These are phyloP conservation scores for Ictidomys tridecemlineatus DNA, from an alignment of 2,113 vertebrate species.

Conservation along the genomic window DNA sequence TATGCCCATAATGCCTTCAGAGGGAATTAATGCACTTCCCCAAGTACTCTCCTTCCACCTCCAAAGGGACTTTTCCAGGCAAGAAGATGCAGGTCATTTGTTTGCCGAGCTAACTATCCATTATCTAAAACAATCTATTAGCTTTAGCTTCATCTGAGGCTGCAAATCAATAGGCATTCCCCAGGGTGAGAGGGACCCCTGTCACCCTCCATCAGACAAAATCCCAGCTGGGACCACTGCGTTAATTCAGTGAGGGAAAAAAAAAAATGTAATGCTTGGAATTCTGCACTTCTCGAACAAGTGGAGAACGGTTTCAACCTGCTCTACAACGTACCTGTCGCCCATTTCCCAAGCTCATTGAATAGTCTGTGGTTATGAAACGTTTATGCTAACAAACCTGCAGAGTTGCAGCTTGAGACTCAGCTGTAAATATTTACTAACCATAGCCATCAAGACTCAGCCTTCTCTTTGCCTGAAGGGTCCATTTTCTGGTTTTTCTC, in stretches of 20 bases:
- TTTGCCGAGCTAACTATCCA: conserved; percentile 61
- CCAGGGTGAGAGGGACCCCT: background rate
- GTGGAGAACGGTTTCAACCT: background rate
- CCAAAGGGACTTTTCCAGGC: background rate
- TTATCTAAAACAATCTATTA: conserved; percentile 72
- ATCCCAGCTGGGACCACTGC: conserved; percentile 44
- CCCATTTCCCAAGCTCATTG: conserved; percentile 64
- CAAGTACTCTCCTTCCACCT: background rate
- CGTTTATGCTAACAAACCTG: conserved; percentile 69
- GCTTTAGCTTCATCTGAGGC: conserved; percentile 4
- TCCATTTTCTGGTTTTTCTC: conserved; percentile 51
- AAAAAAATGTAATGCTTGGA: background rate
- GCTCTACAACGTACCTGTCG: background rate
- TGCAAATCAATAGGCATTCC: background rate
- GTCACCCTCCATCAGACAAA: background rate
- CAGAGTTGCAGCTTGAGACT: conserved; percentile 57
- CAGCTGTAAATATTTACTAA: conserved; percentile 76
- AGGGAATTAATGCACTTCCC: background rate
- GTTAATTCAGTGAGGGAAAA: background rate
- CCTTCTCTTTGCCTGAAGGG: conserved; percentile 28
- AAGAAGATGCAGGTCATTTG: conserved; percentile 59
- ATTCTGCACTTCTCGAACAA: background rate
- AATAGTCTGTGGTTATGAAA: conserved; percentile 66
- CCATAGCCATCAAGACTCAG: background rate
- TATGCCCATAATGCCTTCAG: background rate